Conservation (phyloP, 2,797 vertebrate species). For the Gambelia wislizenii region DNA sequence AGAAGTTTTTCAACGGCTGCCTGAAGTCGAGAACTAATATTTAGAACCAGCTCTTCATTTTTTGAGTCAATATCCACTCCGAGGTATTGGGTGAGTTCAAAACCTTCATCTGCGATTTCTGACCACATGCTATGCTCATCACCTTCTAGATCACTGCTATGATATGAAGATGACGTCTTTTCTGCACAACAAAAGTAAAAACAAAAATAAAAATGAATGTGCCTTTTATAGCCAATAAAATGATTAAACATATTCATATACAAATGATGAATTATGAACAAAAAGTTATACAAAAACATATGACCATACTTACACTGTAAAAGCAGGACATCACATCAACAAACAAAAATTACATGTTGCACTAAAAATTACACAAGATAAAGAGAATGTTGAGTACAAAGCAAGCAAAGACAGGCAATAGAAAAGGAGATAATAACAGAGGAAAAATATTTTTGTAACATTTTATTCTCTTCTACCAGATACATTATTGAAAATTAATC, state of each 20-base stretch:
- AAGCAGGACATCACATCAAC: constrained; percentile 48
- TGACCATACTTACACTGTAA: constrained; percentile 13
- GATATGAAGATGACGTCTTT: constrained; percentile 70
- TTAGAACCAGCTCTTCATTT: constrained; percentile 87
- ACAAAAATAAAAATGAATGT: neutral
- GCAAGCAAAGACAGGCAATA: constrained; percentile 46
- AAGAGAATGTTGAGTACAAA: constrained; percentile 56
- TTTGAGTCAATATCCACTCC: constrained; percentile 84
- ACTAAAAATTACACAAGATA: constrained; percentile 51
- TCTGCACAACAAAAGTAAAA: constrained; percentile 71
- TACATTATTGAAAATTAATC: neutral
- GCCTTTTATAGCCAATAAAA: constrained; percentile 39
- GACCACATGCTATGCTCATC: constrained; percentile 80
- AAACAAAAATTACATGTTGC: constrained; percentile 39
- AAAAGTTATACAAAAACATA: constrained; percentile 11
- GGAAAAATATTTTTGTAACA: constrained; percentile 44
- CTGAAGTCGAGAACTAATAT: constrained; percentile 89
- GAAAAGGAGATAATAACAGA: constrained; percentile 65
- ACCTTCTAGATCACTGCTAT: constrained; percentile 61
- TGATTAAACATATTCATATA: neutral
- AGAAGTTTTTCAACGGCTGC: constrained; percentile 91
- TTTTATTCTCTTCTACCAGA: neutral
- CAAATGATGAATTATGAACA: constrained; percentile 33
- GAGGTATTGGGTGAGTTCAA: constrained; percentile 82
- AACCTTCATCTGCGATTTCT: constrained; percentile 76